These are phyloP conservation scores for Heterotis niloticus DNA, from an alignment of 2,113 vertebrate genomes.

Conservation along the genomic window DNA sequence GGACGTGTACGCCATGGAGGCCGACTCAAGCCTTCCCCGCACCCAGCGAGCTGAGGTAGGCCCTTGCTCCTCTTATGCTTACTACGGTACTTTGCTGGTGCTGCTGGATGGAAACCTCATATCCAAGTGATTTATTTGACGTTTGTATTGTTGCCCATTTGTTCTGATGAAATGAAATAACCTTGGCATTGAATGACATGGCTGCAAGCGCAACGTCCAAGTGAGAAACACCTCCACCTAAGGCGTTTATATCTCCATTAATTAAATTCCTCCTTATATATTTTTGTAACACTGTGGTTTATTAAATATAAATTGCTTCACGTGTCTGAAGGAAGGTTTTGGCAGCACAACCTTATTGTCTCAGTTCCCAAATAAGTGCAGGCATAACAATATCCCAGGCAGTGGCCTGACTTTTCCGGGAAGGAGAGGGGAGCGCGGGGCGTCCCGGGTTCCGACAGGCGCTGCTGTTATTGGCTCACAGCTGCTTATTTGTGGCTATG, in stretches of 20 bases:
- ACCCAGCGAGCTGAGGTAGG: constrained; percentile 91
- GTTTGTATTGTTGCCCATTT: constrained; percentile 39
- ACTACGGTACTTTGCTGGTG: background rate
- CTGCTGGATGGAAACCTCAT: constrained; percentile 19
- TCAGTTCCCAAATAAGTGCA: constrained; percentile 43
- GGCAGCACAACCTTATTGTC: constrained; percentile 50
- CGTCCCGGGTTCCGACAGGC: constrained; percentile 43
- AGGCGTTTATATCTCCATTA: constrained; percentile 36
- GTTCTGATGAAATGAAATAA: constrained; percentile 49
- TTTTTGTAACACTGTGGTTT: constrained; percentile 33
- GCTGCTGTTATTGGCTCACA: constrained; percentile 32
- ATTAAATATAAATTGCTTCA: constrained; percentile 49
- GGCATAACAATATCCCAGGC: constrained; percentile 41
- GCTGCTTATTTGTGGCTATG: constrained; percentile 49
- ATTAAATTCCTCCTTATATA: constrained; percentile 30
- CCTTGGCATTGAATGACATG: constrained; percentile 42
- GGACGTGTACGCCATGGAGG: constrained; percentile 93
- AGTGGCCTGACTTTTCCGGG: constrained; percentile 37
- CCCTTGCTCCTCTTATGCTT: constrained; percentile 36
- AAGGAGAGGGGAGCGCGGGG: constrained; percentile 38
- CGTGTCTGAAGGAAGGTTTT: constrained; percentile 42
- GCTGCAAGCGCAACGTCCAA: constrained; percentile 35
- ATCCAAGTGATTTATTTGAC: constrained; percentile 8
- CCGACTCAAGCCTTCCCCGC: constrained; percentile 74
- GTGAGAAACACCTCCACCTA: constrained; percentile 43